These are phyloP conservation scores for Pseudococcus longispinus DNA, from an alignment of 2,888 invertebrate genomes.

Conservation along the genomic window DNA sequence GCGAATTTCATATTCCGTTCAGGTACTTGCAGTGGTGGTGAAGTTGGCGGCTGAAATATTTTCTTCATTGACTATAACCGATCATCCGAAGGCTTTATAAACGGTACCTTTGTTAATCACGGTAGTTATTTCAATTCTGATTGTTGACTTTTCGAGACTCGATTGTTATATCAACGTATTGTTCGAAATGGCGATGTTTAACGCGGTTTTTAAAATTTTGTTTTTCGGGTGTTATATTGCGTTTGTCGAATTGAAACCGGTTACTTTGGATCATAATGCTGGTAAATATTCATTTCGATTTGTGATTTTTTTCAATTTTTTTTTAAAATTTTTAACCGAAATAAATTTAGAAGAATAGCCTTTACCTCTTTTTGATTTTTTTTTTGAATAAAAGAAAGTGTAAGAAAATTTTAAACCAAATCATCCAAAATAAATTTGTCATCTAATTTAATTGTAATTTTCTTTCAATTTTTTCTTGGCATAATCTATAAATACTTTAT, in stretches of 20 bases:
- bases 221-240: neutral
- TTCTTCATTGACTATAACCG: slow-evolving; percentile 43
- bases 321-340: neutral
- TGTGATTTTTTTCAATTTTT: neutral
- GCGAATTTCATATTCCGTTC: slow-evolving; percentile 46
- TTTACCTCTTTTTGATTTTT: too few relatives aligned
- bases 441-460: too few relatives aligned
- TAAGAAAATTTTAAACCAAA: too few relatives aligned
- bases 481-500: too few relatives aligned
- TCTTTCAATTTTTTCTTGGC: too few relatives aligned
- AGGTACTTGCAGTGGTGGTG: neutral
- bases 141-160: neutral
- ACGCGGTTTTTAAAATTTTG: neutral
- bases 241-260: neutral
- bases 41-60: slow-evolving; percentile 51
- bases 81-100: neutral
- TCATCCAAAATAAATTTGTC: too few relatives aligned
- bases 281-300: neutral
- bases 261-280: neutral
- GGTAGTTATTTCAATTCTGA: slow-evolving; percentile 30
- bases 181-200: slow-evolving; percentile 28
- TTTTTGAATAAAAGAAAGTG: too few relatives aligned
- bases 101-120: slow-evolving; percentile 47
- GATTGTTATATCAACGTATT: neutral
- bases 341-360: too few relatives aligned